Conservation (phyloP, 2,797 vertebrate genomes). For the Epinephelus awoara region DNA sequence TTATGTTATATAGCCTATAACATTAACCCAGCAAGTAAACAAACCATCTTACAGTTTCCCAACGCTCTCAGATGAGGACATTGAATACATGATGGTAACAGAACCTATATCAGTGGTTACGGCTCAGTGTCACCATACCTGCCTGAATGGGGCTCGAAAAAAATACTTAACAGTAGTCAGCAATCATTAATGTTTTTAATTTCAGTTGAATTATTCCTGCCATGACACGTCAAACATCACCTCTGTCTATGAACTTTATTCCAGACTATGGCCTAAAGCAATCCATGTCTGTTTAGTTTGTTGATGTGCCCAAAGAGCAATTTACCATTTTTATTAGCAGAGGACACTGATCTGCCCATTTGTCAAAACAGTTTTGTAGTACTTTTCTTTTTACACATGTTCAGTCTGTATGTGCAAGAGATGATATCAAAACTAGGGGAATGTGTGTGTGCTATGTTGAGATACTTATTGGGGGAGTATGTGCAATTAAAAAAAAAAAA, state of each 20-base stretch:
- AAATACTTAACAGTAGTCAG: background rate
- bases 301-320: conserved; percentile 35
- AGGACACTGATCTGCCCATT: conserved; percentile 10
- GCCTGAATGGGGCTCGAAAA: background rate
- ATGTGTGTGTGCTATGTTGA: conserved; percentile 34
- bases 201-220: background rate
- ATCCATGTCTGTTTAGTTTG: conserved; percentile 11
- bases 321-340: conserved; percentile 12
- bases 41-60: background rate
- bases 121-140: too few species aligned
- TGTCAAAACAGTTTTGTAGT: conserved; percentile 22
- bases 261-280: background rate
- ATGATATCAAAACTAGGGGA: background rate
- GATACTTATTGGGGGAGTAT: conserved; percentile 36
- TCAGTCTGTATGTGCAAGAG: conserved; percentile 17
- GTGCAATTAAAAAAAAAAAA: conserved; percentile 70
- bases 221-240: background rate
- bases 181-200: background rate
- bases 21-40: too few species aligned
- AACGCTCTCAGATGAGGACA: background rate
- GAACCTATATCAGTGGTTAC: background rate
- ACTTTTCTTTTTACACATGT: conserved; percentile 36
- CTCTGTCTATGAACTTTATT: background rate
- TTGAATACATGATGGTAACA: background rate
- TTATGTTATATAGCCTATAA: too few species aligned